Conservation (phyloP, 2,113 vertebrate genomes). For the human (Homo sapiens) region GRCh38 chr5:87887501-87888000, state of each 20-base stretch:
- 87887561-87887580: constrained; percentile 2
- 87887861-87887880: not conserved
- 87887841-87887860: not conserved
- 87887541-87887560: constrained; percentile 46
- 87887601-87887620: not conserved
- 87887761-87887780: not conserved
- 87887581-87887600: constrained; percentile 31
- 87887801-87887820: not conserved
- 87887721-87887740: not conserved
- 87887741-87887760: not conserved
- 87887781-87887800: not conserved
- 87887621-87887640: not conserved
- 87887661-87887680: constrained; percentile 42
- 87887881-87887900: not conserved
- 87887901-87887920: not conserved
- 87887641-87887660: constrained; percentile 34
- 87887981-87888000: not conserved
- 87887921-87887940: constrained; percentile 5
- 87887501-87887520: not conserved
- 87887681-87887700: not conserved
- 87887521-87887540: not conserved
- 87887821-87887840: not conserved
- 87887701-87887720: not conserved
- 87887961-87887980: not conserved
- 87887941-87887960: not conserved